phyloP scores from a whole-genome alignment of 1,140 invertebrate species.

The Armadillidium nasatum region DNA sequence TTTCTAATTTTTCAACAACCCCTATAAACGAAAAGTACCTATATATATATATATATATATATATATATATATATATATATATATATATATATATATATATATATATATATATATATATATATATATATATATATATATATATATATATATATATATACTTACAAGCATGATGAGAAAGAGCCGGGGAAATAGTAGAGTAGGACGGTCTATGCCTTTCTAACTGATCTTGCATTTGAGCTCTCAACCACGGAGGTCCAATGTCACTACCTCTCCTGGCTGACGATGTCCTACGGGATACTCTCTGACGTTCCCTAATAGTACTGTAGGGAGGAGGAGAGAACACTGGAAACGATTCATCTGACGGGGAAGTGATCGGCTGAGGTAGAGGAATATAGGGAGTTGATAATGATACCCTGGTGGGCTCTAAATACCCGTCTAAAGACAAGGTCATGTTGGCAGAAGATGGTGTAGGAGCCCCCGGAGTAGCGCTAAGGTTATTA shows the following conservation, averaged over 20 bases:
- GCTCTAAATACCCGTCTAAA: conserved; percentile 78
- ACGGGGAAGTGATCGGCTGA: conserved; percentile 57
- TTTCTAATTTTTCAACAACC: too few species aligned
- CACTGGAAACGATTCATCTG: conserved; percentile 72
- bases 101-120: conserved; percentile 28
- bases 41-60: not conserved
- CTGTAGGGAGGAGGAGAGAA: conserved; percentile 73
- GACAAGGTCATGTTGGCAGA: conserved; percentile 76
- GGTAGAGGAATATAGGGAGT: conserved; percentile 59
- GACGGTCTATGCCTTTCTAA: conserved; percentile 53
- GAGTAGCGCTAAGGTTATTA: conserved; percentile 40
- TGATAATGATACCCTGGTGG: conserved; percentile 60
- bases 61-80: conserved; percentile 14
- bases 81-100: conserved; percentile 24
- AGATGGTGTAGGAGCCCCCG: conserved; percentile 65
- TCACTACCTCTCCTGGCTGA: conserved; percentile 19
- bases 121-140: conserved; percentile 24
- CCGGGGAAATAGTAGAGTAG: conserved; percentile 66
- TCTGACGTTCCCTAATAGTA: conserved; percentile 45
- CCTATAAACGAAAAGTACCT: too few species aligned
- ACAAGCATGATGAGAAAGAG: conserved; percentile 60
- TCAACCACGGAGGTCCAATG: conserved; percentile 57
- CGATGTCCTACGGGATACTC: conserved; percentile 40
- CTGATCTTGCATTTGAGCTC: conserved; percentile 48
- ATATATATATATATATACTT: not conserved